Base-by-base conservation (phyloP, 2,113 vertebrate genomes). In the Thymallus thymallus region DNA sequence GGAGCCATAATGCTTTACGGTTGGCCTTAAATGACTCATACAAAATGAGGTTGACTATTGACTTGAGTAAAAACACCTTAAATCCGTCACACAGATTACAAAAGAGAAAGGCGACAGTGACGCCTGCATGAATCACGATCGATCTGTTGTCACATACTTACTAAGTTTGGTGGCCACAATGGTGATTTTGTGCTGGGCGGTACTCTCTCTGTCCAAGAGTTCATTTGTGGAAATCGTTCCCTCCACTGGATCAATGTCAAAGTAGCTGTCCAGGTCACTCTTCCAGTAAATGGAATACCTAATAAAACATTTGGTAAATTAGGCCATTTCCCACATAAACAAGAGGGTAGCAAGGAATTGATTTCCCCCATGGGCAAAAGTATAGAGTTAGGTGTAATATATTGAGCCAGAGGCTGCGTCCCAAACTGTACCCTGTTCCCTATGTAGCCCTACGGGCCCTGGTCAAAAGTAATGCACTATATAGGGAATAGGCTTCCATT, bases 271-370 rank as follows among this genome's bases (percentile, higher is more conserved):
- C 84, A 94, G 79, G 87, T 97, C 95, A 66, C 91, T 98, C 92
- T 95, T 96, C 95, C 94, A 95, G 87, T 99, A 96, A 29, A 97
- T 95, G 89, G 96, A 96, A 84, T 99, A 99, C 90, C 98, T 99
- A 88, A 74, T 68, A 80, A 71, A 80, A 81, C 35, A 61, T 82
- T 73, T 63, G 76, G 83, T 87, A 85, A 89, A 80, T 65, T 23
- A 41, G 3, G 60, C 63, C 64, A 69, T 88, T 88, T 81, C 26
- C 58, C 56, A n/a, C 73, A 46, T 71, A 68, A 83, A 83, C 46
- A 68, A 45, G 48, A 35, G 45, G 68, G 82, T 78, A 80, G 79
- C 74, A 79, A 69, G 20, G 26, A 18, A 64, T 48, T 24, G 46
- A 86, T 71, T 82, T 48, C 0, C 67, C 35, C 78, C 61, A 41